phyloP scores from a whole-genome alignment of 2,888 invertebrate species.

The Caenorhabditis virilis region DNA sequence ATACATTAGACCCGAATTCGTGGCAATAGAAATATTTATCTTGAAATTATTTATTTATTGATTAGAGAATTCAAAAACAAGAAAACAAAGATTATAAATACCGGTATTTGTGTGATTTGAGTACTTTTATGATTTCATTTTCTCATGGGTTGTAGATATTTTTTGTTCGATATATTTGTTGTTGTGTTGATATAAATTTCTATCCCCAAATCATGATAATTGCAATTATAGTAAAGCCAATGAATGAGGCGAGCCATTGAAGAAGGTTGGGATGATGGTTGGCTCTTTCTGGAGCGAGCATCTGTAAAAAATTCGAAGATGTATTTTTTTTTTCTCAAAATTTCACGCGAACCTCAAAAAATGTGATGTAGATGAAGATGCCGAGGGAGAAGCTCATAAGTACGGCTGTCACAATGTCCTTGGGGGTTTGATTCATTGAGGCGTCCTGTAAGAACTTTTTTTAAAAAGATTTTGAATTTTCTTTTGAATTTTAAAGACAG shows the following conservation, averaged over 20 bases:
- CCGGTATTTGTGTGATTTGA: constrained; percentile 1
- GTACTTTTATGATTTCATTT: too few relatives aligned
- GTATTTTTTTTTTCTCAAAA: too few relatives aligned
- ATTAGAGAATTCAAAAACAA: background rate
- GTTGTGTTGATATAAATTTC: too few relatives aligned
- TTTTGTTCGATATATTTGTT: too few relatives aligned
- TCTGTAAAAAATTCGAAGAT: too few relatives aligned
- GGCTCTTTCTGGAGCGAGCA: constrained; percentile 55
- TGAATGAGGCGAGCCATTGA: constrained; percentile 51
- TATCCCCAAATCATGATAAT: constrained; percentile 49
- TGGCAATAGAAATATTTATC: constrained; percentile 7
- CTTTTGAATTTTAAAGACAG: background rate
- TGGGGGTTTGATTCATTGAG: constrained; percentile 45
- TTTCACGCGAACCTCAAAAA: too few relatives aligned
- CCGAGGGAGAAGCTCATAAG: constrained; percentile 57
- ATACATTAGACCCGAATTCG: constrained; percentile 25
- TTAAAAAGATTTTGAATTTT: constrained; percentile 3
- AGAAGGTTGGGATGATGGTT: constrained; percentile 54
- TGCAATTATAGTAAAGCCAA: constrained; percentile 51
- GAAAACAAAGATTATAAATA: background rate
- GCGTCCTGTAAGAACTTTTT: constrained; percentile 33
- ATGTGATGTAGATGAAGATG: constrained; percentile 60
- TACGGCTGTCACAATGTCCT: constrained; percentile 47
- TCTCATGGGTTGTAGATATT: too few relatives aligned
- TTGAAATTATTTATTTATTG: background rate